A percentile compares a stretch with the other conserved stretches of the same genome.
Conservation (phyloP, 1,140 invertebrate genomes). For the Holotrichia oblita region DNA sequence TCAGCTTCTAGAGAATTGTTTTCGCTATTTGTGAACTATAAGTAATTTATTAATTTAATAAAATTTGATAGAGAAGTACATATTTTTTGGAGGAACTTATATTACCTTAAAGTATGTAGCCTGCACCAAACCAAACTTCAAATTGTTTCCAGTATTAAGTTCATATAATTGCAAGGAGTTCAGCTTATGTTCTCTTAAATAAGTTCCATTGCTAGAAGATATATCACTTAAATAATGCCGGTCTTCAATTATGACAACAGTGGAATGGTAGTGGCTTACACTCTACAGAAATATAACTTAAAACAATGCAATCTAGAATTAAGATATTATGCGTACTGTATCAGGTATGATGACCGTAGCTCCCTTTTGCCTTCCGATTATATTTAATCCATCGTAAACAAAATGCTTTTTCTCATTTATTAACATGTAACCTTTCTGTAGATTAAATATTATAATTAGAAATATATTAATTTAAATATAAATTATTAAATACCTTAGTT, state of each 20-base stretch:
- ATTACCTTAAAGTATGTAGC: neutral
- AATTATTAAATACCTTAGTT: conserved; percentile 4
- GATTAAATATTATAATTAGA: neutral
- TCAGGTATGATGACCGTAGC: conserved; percentile 55
- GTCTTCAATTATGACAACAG: conserved; percentile 51
- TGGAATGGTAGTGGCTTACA: conserved; percentile 55
- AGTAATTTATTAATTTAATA: neutral
- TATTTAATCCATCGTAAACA: conserved; percentile 54
- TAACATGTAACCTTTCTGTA: conserved; percentile 47
- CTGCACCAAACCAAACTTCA: conserved; percentile 48
- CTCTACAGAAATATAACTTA: conserved; percentile 48
- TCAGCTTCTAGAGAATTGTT: neutral
- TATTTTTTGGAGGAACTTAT: neutral
- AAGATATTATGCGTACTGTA: conserved; percentile 45
- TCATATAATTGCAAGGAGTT: conserved; percentile 51
- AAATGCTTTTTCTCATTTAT: conserved; percentile 50
- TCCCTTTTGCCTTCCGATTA: conserved; percentile 53
- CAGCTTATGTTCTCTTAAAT: conserved; percentile 48
- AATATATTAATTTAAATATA: neutral
- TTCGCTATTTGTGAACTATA: neutral
- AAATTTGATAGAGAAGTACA: neutral
- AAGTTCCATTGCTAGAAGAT: conserved; percentile 56
- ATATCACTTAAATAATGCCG: conserved; percentile 55
- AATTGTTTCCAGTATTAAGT: conserved; percentile 46
- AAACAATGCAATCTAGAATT: neutral